A percentile compares a stretch with the other conserved stretches of the same genome.
phyloP scores from a whole-genome alignment of 2,113 vertebrate species.

The Prinia subflava region DNA sequence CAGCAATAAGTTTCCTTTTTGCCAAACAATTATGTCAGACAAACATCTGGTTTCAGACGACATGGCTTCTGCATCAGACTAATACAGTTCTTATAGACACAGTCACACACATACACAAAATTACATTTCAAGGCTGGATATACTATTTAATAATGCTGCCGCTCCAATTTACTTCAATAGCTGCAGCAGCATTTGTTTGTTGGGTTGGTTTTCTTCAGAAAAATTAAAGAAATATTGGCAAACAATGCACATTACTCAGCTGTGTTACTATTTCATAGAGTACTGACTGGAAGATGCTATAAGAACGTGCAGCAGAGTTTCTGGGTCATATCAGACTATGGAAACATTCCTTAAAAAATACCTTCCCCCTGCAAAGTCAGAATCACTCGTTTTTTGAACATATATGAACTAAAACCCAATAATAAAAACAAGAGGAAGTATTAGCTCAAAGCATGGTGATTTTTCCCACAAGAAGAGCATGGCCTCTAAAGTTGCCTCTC shows the following conservation, averaged over 20 bases:
- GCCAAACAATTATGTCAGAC: constrained; percentile 59
- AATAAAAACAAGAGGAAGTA: constrained; percentile 16
- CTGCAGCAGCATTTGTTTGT: constrained; percentile 42
- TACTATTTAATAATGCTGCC: constrained; percentile 66
- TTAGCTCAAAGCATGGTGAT: constrained; percentile 46
- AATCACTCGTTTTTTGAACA: constrained; percentile 27
- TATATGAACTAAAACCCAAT: constrained; percentile 40
- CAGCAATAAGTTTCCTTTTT: constrained; percentile 55
- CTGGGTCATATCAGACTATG: constrained; percentile 38
- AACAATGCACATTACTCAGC: constrained; percentile 35
- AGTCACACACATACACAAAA: constrained; percentile 60
- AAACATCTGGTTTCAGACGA: constrained; percentile 60
- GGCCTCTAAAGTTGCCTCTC: not conserved
- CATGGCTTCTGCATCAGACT: constrained; percentile 60
- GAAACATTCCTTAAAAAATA: constrained; percentile 53
- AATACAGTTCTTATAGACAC: constrained; percentile 59
- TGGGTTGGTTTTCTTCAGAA: constrained; percentile 39
- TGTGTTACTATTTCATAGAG: constrained; percentile 32
- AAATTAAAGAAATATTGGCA: constrained; percentile 35
- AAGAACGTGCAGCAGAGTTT: constrained; percentile 57
- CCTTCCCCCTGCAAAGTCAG: constrained; percentile 36
- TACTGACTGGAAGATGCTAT: constrained; percentile 57
- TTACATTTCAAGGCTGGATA: constrained; percentile 66
- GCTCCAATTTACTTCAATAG: constrained; percentile 31
- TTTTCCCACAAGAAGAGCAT: constrained; percentile 41